phyloP scores from a whole-genome alignment of 2,113 vertebrate species.

The Capreolus pygargus region DNA sequence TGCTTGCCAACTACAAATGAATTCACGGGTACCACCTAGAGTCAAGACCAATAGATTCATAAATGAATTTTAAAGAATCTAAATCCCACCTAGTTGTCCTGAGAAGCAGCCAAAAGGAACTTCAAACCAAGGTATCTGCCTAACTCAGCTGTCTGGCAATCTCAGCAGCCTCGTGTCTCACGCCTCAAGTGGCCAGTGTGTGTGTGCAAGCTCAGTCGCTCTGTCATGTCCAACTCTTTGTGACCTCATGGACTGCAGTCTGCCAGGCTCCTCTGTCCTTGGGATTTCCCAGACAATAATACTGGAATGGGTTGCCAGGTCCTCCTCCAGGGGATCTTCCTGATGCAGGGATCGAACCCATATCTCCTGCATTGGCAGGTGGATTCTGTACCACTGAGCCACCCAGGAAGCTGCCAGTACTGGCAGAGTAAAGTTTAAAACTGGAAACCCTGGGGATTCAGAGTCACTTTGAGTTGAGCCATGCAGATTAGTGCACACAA shows the following conservation, averaged over 20 bases:
- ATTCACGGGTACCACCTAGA: not conserved
- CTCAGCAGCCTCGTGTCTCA: not conserved
- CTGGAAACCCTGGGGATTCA: not conserved
- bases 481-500: not conserved
- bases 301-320: not conserved
- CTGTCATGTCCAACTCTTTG: not conserved
- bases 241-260: not conserved
- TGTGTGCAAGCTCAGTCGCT: not conserved
- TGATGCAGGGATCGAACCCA: rapidly evolving
- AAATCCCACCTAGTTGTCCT: not conserved
- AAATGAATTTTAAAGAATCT: constrained; percentile 5
- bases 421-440: not conserved
- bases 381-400: not conserved
- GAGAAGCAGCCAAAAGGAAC: not conserved
- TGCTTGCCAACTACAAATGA: constrained; percentile 43
- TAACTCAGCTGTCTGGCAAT: not conserved
- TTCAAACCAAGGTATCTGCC: not conserved
- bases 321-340: not conserved
- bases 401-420: not conserved
- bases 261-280: not conserved
- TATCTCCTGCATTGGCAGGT: not conserved
- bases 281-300: not conserved
- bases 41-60: constrained; percentile 8
- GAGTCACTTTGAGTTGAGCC: not conserved
- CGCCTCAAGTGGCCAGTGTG: not conserved